Base-by-base conservation (phyloP, 2,888 invertebrate genomes). In the Alloscopus bannaensis region DNA sequence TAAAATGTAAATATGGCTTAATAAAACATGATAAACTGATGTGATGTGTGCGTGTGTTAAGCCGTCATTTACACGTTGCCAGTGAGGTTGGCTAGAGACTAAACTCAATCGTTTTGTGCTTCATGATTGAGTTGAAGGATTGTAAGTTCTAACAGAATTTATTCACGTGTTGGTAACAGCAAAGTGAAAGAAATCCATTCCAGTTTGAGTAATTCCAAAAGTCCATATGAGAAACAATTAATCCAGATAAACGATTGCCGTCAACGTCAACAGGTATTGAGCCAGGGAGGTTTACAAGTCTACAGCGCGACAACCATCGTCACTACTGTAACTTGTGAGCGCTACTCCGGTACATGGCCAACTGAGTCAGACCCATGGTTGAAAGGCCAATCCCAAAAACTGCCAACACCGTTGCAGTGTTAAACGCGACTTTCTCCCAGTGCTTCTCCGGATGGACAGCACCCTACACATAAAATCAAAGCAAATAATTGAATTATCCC, bases 371-470 rank as follows among this genome's bases (percentile, higher is more conserved):
- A 55, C 84, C 82, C 80, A 81, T 83, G n/a, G 84, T 81, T 11
- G 84, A 84, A n/a, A 85, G 29, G 11, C 83, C 81, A 1, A 85
- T 70, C n/a, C 85, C 85, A 59, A 84, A 81, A 22, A 81, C 52
- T 40, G 85, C 85, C 29, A 84, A 76, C 20, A 85, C 62, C 16
- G 82, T 65, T 26, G 83, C 82, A 2, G 84, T 82, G 60, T 81
- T 84, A 45, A 84, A 85, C 8, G 80, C 75, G 8, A 84, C 65
- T 26, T 77, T 84, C 64, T 85, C 85, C 81, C 82, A 83, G 36
- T 80, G 83, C 66, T 73, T 80, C 26, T 77, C 70, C 40, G 69
- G 45, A 6, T 73, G 50, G 22, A 78, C 80, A 36, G 75, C 80
- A 75, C 73, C 65, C 80, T 80, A 70, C 16, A 36, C 29, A 36